Percentiles rank a stretch among this genome's conserved stretches.
Conservation (phyloP, 2,113 vertebrate species). For the Nipponia nippon region DNA sequence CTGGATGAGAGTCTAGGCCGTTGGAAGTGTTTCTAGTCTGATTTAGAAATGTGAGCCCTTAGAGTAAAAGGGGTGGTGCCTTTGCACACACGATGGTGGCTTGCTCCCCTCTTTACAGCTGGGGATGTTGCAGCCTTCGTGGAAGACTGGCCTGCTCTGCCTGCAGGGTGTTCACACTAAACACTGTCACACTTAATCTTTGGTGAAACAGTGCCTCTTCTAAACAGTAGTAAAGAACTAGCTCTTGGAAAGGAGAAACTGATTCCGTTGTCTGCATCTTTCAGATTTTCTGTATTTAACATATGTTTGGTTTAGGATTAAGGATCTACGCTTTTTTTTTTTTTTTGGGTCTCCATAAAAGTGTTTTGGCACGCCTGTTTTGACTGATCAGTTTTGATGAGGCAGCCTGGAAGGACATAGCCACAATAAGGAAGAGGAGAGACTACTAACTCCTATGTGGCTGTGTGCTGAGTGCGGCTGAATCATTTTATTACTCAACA, state of each 20-base stretch:
- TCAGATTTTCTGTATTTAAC: background rate
- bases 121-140: background rate
- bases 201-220: background rate
- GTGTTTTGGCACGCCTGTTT: background rate
- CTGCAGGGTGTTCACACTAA: background rate
- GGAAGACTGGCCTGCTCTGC: background rate
- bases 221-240: background rate
- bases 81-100: background rate
- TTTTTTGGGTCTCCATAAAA: background rate
- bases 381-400: background rate
- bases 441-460: background rate
- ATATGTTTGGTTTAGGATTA: background rate
- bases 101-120: background rate
- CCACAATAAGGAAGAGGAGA: background rate
- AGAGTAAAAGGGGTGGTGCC: background rate
- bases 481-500: background rate
- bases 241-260: background rate
- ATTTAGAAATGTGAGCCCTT: background rate
- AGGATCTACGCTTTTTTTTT: background rate
- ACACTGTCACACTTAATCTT: background rate
- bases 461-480: background rate
- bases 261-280: background rate
- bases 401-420: background rate
- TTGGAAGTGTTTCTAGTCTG: background rate
- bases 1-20: background rate